Evolutionary conservation across 2,888 invertebrate genomes (phyloP), one percentile per base, ranked within the genome.

Genomic region (Erannis defoliaria): DNA sequence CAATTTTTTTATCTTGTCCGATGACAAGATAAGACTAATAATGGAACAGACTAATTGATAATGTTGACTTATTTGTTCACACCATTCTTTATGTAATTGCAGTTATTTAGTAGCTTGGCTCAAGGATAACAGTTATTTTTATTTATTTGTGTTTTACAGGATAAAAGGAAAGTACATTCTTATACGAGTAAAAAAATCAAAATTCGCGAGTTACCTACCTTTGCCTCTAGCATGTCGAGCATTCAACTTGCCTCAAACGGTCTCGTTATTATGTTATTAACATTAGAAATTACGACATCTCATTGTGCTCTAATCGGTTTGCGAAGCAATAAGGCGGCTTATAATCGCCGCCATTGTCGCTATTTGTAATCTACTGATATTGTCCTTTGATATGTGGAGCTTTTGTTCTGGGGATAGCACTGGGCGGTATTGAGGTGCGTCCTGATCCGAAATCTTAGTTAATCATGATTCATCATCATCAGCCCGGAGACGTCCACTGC

Each of bases 231-330:
- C 16, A 40, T 78, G 80, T 73, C 73, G 72, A 76, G 77, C 74
- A 73, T 77, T 75, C 75, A 72, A 74, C 71, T 76, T 78, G 72
- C 73, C 75, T 82, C 66, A 81, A 84, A 80, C 75, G 81, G 78
- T 72, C 81, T 84, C 71, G 85, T 86, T 88, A 88, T 86, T 83
- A 88, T 88, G 86, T 88, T 88, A 89, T 88, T 87, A 89, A 84
- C 82, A 84, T 88, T 81, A 84, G 81, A 78, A 85, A 84, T 89
- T 89, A 85, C 89, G 85, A 85, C 86, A 86, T 86, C 80, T 82
- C 77, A 85, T 88, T 89, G 88, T 86, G 74, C 78, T 81, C 74
- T 80, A 82, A 82, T 84, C 79, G 77, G 79, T 79, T 42, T 16
- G 60, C 60, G 21, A 50, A 43, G 55, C 61, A 46, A 54, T 59